Percentiles rank a stretch among this genome's conserved stretches.
These are phyloP conservation scores for Drosophila teissieri DNA, from an alignment of 1,140 invertebrate species.

Conservation along the genomic window DNA sequence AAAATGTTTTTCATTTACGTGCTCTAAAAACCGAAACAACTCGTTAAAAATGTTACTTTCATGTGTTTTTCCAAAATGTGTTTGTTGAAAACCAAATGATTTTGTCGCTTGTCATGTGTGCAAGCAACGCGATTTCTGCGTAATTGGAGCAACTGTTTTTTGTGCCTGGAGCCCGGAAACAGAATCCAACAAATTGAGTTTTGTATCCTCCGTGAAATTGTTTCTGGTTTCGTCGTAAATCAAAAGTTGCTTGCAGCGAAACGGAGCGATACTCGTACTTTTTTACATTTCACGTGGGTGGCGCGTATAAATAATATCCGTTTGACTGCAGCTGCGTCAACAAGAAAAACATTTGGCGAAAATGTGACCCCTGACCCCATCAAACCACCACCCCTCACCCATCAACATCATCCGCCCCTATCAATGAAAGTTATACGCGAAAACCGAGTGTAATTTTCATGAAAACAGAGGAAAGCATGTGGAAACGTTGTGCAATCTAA, in stretches of 20 bases:
- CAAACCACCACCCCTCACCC: neutral
- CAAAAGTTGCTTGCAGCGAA: constrained; percentile 21
- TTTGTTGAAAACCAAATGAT: too few species aligned
- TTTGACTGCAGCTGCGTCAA: constrained; percentile 10
- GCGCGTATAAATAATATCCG: constrained; percentile 17
- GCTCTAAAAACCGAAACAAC: too few species aligned
- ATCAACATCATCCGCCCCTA: neutral
- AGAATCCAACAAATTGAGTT: constrained; percentile 31
- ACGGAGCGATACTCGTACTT: constrained; percentile 1
- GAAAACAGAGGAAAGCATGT: neutral
- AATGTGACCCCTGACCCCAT: neutral
- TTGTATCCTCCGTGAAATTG: constrained; percentile 26
- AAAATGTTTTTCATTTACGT: too few species aligned
- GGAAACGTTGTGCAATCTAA: neutral
- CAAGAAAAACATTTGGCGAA: neutral
- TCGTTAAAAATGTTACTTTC: neutral
- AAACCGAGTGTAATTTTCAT: neutral
- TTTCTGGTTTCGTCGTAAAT: constrained; percentile 22
- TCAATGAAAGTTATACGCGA: constrained; percentile 21
- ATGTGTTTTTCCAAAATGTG: neutral
- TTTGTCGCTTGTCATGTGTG: neutral
- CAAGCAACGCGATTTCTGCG: constrained; percentile 11
- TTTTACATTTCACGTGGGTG: constrained; percentile 1
- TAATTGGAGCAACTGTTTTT: constrained; percentile 42
- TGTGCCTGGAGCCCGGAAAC: constrained; percentile 16